Conservation (phyloP, 2,888 invertebrate species). For the Hemaris fuciformis region DNA sequence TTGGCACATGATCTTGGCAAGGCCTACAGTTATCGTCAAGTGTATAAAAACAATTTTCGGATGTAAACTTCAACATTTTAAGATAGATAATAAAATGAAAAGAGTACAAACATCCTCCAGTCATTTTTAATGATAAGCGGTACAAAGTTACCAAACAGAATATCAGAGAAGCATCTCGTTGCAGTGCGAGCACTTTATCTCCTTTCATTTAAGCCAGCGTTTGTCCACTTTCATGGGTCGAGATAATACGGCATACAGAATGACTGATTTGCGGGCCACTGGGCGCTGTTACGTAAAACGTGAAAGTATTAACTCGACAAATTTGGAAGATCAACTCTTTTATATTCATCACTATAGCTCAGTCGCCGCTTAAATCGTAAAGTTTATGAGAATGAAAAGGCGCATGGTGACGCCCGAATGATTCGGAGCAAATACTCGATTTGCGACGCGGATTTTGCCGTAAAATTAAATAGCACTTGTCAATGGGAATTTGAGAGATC, state of each 20-base stretch:
- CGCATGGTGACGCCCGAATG: neutral
- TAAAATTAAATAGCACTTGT: conserved; percentile 1
- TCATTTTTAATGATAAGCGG: neutral
- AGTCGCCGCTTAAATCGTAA: conserved; percentile 37
- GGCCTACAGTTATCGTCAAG: neutral
- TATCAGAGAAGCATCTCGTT: conserved; percentile 14
- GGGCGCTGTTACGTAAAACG: conserved; percentile 69
- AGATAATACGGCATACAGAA: conserved; percentile 60
- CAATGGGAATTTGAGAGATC: neutral
- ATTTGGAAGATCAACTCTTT: conserved; percentile 56
- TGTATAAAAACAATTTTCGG: neutral
- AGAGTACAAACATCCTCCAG: neutral
- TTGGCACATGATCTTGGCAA: neutral
- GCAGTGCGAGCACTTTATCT: conserved; percentile 38
- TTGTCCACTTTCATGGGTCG: conserved; percentile 62
- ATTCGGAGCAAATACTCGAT: neutral
- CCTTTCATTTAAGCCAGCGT: conserved; percentile 49
- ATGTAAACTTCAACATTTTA: too few relatives aligned
- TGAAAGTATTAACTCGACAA: conserved; percentile 67
- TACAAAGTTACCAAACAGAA: neutral
- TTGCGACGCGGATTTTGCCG: neutral
- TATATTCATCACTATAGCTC: conserved; percentile 42
- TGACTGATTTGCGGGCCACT: conserved; percentile 64
- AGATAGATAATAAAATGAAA: too few relatives aligned
- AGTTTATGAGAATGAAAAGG: conserved; percentile 20